Evolutionary conservation across 2,888 invertebrate genomes (phyloP).

Genomic region (Spilosoma lubricipeda): DNA sequence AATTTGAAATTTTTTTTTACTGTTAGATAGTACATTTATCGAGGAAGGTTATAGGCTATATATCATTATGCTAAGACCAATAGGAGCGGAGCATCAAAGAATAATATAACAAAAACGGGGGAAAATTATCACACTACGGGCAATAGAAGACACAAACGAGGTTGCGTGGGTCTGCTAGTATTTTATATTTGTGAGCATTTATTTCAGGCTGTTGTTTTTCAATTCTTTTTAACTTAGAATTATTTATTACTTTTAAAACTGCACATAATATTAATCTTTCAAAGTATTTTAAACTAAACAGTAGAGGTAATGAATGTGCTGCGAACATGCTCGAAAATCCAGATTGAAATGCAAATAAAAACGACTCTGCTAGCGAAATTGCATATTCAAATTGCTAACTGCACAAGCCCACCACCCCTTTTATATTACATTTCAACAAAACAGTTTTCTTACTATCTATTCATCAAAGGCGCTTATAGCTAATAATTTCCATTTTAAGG

Average conservation of each 20-base stretch:
- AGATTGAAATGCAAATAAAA: constrained; percentile 52
- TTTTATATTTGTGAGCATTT: background rate
- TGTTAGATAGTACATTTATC: no score
- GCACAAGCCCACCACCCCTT: constrained; percentile 27
- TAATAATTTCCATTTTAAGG: constrained; percentile 39
- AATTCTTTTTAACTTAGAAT: background rate
- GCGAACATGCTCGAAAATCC: constrained; percentile 37
- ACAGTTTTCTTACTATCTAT: constrained; percentile 25
- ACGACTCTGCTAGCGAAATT: constrained; percentile 39
- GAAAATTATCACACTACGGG: no score
- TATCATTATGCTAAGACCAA: no score
- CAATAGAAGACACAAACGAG: no score
- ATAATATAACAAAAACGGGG: no score
- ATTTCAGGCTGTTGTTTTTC: constrained; percentile 2
- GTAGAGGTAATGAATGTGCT: constrained; percentile 27
- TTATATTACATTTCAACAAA: constrained; percentile 22
- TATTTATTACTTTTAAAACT: constrained; percentile 9
- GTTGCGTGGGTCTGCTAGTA: no score
- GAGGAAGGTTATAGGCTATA: no score
- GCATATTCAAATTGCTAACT: constrained; percentile 48
- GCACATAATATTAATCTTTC: constrained; percentile 30
- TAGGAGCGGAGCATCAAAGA: no score
- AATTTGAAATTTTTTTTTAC: no score
- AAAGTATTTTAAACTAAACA: constrained; percentile 34
- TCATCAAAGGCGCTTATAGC: constrained; percentile 23